These are phyloP conservation scores for Cricetomys ansorgei DNA, from an alignment of 2,113 vertebrate genomes.

Conservation along the genomic window DNA sequence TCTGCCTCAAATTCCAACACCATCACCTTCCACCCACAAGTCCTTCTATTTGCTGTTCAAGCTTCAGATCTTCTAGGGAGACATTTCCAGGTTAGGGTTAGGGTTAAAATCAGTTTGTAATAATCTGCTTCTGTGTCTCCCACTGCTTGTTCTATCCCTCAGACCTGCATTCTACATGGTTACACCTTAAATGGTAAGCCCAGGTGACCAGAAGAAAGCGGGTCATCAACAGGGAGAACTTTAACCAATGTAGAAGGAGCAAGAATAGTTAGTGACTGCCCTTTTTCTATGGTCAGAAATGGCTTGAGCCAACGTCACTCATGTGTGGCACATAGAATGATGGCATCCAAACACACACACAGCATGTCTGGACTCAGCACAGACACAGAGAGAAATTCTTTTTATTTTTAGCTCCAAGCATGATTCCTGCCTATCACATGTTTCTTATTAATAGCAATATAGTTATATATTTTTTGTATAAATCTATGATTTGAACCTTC, in stretches of 20 bases:
- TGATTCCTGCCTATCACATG: neutral
- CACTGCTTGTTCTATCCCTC: neutral
- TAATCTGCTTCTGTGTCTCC: neutral
- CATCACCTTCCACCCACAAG: neutral
- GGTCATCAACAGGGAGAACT: neutral
- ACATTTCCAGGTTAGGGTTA: neutral
- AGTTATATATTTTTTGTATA: no score
- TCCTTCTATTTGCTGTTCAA: neutral
- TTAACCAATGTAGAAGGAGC: neutral
- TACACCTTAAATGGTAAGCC: neutral
- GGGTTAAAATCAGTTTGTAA: neutral
- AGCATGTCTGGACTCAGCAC: neutral
- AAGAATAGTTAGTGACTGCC: neutral
- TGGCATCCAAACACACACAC: neutral
- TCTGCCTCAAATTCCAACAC: neutral
- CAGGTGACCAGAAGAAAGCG: neutral
- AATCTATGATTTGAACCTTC: neutral
- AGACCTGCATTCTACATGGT: neutral
- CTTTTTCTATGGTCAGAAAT: neutral
- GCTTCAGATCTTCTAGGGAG: neutral
- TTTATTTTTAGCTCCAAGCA: slow-evolving; percentile 37
- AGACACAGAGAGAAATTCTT: neutral
- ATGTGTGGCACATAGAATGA: rapidly evolving
- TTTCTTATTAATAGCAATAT: neutral
- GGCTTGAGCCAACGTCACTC: neutral